A percentile compares a stretch with the other conserved stretches of the same genome.
phyloP scores from a whole-genome alignment of 2,113 vertebrate species.

The Dipodomys spectabilis region DNA sequence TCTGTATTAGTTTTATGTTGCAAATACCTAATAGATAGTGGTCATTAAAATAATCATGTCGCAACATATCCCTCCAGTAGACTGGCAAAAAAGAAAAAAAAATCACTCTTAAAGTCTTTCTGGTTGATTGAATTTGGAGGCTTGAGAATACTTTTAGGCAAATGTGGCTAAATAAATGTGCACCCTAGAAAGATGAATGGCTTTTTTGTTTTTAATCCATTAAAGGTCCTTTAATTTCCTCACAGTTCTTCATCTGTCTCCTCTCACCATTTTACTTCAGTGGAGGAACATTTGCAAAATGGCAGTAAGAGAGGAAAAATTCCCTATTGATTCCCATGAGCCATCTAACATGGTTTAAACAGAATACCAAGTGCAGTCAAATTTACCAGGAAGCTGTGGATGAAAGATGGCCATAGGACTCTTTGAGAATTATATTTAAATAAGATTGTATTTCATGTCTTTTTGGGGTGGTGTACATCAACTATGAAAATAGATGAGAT shows the following conservation, averaged over 20 bases:
- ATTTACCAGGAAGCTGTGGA: neutral
- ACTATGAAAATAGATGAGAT: neutral
- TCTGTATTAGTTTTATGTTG: slow-evolving; percentile 47
- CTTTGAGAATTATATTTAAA: neutral
- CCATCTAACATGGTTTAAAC: slow-evolving; percentile 36
- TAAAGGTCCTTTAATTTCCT: slow-evolving; percentile 71
- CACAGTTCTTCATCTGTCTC: slow-evolving; percentile 59
- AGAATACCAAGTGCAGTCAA: neutral
- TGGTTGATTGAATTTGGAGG: slow-evolving; percentile 55
- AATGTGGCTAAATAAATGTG: slow-evolving; percentile 66
- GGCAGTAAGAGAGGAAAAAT: slow-evolving; percentile 37
- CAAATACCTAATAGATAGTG: slow-evolving; percentile 42
- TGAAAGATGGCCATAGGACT: neutral
- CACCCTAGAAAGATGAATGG: slow-evolving; percentile 37
- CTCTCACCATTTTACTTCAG: slow-evolving; percentile 59
- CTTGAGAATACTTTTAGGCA: slow-evolving; percentile 66
- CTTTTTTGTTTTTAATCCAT: slow-evolving; percentile 71
- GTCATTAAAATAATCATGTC: slow-evolving; percentile 57
- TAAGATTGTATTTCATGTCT: neutral
- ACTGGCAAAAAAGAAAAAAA: neutral
- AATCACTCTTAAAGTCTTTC: slow-evolving; percentile 49
- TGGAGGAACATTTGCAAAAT: slow-evolving; percentile 43
- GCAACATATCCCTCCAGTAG: slow-evolving; percentile 23
- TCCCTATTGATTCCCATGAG: slow-evolving; percentile 33
- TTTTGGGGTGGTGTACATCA: neutral